Evolutionary conservation across 2,113 vertebrate species (phyloP).

Genomic region (Laticauda colubrina): DNA sequence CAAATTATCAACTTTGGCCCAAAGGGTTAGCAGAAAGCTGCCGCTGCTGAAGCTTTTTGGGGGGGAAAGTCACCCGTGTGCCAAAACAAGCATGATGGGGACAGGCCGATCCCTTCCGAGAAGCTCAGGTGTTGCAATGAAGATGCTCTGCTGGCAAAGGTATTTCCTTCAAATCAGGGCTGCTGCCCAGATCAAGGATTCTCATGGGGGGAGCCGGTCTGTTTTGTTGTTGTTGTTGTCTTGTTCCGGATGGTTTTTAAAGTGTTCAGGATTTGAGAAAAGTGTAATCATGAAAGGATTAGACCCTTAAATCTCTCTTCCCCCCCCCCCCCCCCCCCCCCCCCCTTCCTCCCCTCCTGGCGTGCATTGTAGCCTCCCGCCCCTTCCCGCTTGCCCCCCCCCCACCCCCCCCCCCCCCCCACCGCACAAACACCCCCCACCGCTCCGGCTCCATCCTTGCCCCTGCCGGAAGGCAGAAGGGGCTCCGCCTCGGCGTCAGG

Average conservation of each 20-base stretch:
- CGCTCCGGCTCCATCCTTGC: not conserved
- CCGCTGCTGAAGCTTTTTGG: not conserved
- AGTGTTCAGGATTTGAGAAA: not conserved
- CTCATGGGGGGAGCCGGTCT: not conserved
- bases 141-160: not conserved
- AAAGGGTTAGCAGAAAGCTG: not conserved
- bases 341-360: not conserved
- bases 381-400: no score
- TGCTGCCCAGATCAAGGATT: not conserved
- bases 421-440: no score
- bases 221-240: not conserved
- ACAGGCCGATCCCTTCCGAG: not conserved
- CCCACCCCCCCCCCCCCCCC: no score
- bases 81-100: not conserved
- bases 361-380: not conserved
- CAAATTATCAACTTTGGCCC: not conserved
- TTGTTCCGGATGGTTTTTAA: not conserved
- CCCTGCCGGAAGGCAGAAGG: not conserved
- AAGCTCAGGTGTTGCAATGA: not conserved
- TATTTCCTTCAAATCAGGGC: not conserved
- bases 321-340: no score
- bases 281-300: not conserved
- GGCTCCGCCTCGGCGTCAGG: not conserved
- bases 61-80: not conserved
- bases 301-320: not conserved